These are phyloP conservation scores for Periplaneta americana DNA, from an alignment of 1,140 invertebrate species.

Conservation along the genomic window DNA sequence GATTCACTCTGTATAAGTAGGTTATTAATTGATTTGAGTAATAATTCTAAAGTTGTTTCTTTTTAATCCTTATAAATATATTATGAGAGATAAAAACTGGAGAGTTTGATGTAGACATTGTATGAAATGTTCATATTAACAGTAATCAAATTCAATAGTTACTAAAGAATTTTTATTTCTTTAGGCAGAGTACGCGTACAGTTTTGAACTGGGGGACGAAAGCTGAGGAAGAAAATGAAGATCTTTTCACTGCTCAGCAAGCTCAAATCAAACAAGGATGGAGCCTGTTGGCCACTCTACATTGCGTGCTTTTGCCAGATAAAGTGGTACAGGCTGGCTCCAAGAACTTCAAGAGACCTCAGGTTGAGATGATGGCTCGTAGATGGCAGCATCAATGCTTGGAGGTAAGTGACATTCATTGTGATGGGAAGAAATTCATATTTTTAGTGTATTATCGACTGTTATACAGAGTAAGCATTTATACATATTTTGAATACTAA, in stretches of 20 bases:
- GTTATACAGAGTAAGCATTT: not conserved
- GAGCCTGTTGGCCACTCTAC: slow-evolving; percentile 90
- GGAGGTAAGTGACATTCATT: slow-evolving; percentile 58
- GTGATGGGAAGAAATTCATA: too few relatives aligned
- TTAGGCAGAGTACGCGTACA: slow-evolving; percentile 26
- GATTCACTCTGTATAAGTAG: too few relatives aligned
- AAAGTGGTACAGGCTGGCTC: slow-evolving; percentile 65
- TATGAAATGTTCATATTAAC: too few relatives aligned
- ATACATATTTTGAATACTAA: not conserved
- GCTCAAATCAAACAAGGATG: slow-evolving; percentile 94
- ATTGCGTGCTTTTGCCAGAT: slow-evolving; percentile 94
- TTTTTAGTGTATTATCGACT: too few relatives aligned
- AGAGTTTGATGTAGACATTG: too few relatives aligned
- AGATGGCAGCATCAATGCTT: slow-evolving; percentile 98
- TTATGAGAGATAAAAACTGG: too few relatives aligned
- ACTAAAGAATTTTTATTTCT: too few relatives aligned
- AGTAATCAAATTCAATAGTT: too few relatives aligned
- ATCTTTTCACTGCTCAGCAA: slow-evolving; percentile 76
- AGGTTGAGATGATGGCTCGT: slow-evolving; percentile 94
- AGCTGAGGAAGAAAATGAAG: slow-evolving; percentile 72
- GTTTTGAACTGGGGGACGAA: slow-evolving; percentile 24
- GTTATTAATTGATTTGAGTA: too few relatives aligned
- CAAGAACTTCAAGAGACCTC: slow-evolving; percentile 82
- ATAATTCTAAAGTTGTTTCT: too few relatives aligned
- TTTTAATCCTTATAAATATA: too few relatives aligned